Base-by-base conservation (phyloP, 1,140 invertebrate species). In the Cydia fagiglandana region DNA sequence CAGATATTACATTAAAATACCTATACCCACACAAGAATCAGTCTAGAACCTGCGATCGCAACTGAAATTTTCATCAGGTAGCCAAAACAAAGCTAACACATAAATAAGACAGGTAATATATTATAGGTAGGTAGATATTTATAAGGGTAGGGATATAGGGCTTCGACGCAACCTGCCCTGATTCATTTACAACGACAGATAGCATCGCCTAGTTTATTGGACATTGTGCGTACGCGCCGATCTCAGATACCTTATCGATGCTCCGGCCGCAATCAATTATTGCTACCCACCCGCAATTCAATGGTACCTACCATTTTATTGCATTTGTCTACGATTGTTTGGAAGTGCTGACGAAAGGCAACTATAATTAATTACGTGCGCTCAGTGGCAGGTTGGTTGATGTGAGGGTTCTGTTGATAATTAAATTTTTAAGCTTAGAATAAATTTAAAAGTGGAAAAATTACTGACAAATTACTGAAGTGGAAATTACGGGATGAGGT, bases 101-200 rank as follows among this genome's bases (percentile, higher is more conserved):
- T 47, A 47, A 47, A 47, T 47, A 47, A 47, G 45, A 47, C 45
- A 15, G 45, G 45, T 13, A 47, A 13, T 45, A 2, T 12, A 45
- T 7, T 41, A 41, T 9, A 41, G 38, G 38, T 17, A 17, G 53
- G 47, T 47, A 53, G 15, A 17, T 70, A 70, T 70, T 38, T n/a
- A 41, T 4, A 5, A 17, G 15, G 12, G 28, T 41, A 34, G 15
- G 34, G 66, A 70, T 76, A 41, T 75, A 75, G 34, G 38, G 79
- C 82, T 85, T 77, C 76, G 75, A 81, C 66, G 79, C 80, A 81
- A 80, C 79, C 80, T 79, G 81, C 83, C 86, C 84, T 89, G 89
- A 88, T 91, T 90, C 89, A 92, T 89, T 90, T 88, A 87, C 88
- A 84, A 81, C 78, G 83, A 85, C 86, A 84, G 89, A 92, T 92